These are phyloP conservation scores for Oreochromis niloticus DNA, from an alignment of 2,113 vertebrate species.

Conservation along the genomic window DNA sequence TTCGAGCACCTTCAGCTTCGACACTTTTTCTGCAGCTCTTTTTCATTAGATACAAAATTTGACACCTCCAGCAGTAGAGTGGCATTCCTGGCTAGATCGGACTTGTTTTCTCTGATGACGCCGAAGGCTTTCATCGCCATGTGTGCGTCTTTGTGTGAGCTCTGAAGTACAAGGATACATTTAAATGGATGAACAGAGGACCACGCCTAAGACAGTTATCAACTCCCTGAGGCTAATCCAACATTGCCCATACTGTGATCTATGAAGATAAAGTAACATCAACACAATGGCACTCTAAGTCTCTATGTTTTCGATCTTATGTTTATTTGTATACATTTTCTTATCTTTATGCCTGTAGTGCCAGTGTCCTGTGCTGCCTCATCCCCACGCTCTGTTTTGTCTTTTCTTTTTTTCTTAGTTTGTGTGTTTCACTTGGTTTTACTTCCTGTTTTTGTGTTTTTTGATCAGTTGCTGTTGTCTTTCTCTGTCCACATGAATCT, in stretches of 20 bases:
- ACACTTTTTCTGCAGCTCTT: background rate
- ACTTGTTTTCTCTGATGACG: background rate
- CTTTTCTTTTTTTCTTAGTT: background rate
- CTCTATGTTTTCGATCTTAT: background rate
- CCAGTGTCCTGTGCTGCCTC: background rate
- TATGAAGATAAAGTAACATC: background rate
- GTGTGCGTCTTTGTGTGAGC: background rate
- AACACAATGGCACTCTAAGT: background rate
- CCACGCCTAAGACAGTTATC: background rate
- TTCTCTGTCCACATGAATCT: background rate
- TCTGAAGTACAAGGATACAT: background rate
- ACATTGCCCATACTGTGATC: background rate
- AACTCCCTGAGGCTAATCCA: background rate
- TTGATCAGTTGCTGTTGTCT: background rate
- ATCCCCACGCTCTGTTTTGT: background rate
- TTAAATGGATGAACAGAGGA: background rate
- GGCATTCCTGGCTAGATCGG: background rate
- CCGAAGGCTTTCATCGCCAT: background rate
- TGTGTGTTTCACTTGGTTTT: background rate
- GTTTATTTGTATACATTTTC: background rate
- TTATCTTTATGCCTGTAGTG: background rate
- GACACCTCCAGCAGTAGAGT: background rate
- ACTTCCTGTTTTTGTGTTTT: background rate
- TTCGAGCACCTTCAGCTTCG: background rate
- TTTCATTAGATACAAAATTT: background rate